Percentiles rank a stretch among this genome's conserved stretches.
These are phyloP conservation scores for Phytoseiulus persimilis DNA, from an alignment of 2,888 invertebrate genomes.

Conservation along the genomic window DNA sequence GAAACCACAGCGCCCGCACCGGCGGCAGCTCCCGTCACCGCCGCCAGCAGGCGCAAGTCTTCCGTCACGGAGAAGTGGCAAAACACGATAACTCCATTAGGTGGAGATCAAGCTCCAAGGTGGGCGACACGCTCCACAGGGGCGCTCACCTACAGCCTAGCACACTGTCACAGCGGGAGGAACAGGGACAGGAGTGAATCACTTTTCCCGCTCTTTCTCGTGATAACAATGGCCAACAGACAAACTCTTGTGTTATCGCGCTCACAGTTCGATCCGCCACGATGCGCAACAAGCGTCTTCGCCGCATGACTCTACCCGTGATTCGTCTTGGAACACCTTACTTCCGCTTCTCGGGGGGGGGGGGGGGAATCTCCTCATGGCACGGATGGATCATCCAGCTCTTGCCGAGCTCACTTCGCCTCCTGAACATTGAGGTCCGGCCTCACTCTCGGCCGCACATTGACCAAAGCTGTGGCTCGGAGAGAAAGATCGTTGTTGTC, in stretches of 20 bases:
- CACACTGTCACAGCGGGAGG: background rate
- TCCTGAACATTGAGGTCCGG: no score
- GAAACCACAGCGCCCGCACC: background rate
- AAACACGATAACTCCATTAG: conserved; percentile 5
- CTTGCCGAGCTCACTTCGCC: no score
- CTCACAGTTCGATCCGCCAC: background rate
- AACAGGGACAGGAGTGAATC: background rate
- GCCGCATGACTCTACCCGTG: background rate
- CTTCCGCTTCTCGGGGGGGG: background rate
- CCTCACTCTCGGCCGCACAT: no score
- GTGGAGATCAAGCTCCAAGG: background rate
- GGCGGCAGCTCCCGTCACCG: background rate
- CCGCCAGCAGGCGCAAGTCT: background rate
- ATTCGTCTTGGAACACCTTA: background rate
- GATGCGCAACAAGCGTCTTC: background rate
- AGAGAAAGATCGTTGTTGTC: no score
- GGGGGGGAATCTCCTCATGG: no score
- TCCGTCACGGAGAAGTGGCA: background rate
- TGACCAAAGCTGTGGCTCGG: no score
- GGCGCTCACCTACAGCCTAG: background rate
- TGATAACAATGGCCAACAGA: background rate
- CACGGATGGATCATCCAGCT: no score
- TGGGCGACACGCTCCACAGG: background rate
- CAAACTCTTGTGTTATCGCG: background rate
- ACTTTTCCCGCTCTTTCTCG: background rate